Evolutionary conservation across 2,113 vertebrate species (phyloP).

Genomic region (Cyprinodon variegatus): DNA sequence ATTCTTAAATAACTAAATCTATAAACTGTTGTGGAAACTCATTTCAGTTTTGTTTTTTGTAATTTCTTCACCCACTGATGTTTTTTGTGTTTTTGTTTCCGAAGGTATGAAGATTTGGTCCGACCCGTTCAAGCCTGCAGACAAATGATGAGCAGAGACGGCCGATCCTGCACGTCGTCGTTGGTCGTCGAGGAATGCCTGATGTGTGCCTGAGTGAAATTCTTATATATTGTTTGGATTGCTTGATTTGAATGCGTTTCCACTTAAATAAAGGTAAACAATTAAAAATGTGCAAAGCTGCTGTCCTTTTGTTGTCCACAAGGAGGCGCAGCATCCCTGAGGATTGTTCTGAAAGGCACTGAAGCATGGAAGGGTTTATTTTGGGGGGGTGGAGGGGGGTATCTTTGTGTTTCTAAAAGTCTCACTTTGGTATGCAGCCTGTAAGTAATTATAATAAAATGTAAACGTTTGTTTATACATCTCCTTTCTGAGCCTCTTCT

Average conservation of each 20-base stretch:
- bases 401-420: constrained; percentile 43
- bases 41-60: too few relatives aligned
- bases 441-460: constrained; percentile 54
- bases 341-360: not conserved
- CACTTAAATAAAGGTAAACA: constrained; percentile 61
- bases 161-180: not conserved
- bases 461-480: constrained; percentile 50
- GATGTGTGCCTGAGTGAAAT: constrained; percentile 46
- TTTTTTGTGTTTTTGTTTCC: not conserved
- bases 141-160: constrained; percentile 55
- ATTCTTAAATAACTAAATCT: too few relatives aligned
- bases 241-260: constrained; percentile 9
- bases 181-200: constrained; percentile 33
- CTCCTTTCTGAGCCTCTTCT: constrained; percentile 40
- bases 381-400: constrained; percentile 29
- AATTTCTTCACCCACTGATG: not conserved
- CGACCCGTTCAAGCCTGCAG: constrained; percentile 76
- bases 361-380: constrained; percentile 37
- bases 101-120: constrained; percentile 82
- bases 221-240: constrained; percentile 19
- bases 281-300: not conserved
- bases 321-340: constrained; percentile 22
- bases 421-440: constrained; percentile 52
- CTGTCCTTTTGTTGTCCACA: constrained; percentile 41
- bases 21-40: too few relatives aligned